Conservation (phyloP, 1,140 invertebrate genomes). For the Pseudobourletiella spinata region DNA sequence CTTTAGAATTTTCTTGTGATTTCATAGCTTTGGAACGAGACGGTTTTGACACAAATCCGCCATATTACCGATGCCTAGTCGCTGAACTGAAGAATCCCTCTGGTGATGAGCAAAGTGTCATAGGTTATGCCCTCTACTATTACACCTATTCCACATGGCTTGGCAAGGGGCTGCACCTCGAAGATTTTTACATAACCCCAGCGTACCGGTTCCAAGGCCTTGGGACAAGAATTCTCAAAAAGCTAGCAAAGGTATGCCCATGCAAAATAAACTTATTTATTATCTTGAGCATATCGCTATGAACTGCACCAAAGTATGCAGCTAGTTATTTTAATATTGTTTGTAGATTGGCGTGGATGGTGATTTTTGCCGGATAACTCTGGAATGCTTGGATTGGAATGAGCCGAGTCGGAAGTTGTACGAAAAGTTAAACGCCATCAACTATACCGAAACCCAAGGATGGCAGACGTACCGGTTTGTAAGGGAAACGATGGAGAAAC, state of each 20-base stretch:
- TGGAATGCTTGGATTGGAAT: slow-evolving; percentile 76
- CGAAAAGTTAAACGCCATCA: slow-evolving; percentile 52
- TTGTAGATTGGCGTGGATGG: slow-evolving; percentile 50
- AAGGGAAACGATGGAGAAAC: slow-evolving; percentile 27
- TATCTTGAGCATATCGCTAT: no score
- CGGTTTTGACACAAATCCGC: slow-evolving; percentile 53
- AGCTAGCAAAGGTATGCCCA: slow-evolving; percentile 56
- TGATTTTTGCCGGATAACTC: slow-evolving; percentile 55
- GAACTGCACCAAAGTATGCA: no score
- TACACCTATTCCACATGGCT: slow-evolving; percentile 68
- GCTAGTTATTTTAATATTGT: neutral
- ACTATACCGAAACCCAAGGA: slow-evolving; percentile 56
- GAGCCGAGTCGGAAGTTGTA: slow-evolving; percentile 63
- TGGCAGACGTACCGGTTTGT: slow-evolving; percentile 62
- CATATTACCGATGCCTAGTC: slow-evolving; percentile 57
- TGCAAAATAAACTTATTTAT: neutral
- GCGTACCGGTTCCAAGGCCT: slow-evolving; percentile 54
- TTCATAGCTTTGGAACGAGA: slow-evolving; percentile 54
- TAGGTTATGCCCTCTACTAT: slow-evolving; percentile 65
- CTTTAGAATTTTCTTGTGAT: neutral
- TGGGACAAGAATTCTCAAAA: slow-evolving; percentile 57
- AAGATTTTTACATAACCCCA: slow-evolving; percentile 70
- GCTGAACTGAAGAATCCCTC: slow-evolving; percentile 44
- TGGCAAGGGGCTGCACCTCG: slow-evolving; percentile 62
- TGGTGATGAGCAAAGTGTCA: slow-evolving; percentile 37